Percentiles rank a stretch among this genome's conserved stretches.
phyloP scores from a whole-genome alignment of 2,797 vertebrate species.

The Poeciliopsis turneri region DNA sequence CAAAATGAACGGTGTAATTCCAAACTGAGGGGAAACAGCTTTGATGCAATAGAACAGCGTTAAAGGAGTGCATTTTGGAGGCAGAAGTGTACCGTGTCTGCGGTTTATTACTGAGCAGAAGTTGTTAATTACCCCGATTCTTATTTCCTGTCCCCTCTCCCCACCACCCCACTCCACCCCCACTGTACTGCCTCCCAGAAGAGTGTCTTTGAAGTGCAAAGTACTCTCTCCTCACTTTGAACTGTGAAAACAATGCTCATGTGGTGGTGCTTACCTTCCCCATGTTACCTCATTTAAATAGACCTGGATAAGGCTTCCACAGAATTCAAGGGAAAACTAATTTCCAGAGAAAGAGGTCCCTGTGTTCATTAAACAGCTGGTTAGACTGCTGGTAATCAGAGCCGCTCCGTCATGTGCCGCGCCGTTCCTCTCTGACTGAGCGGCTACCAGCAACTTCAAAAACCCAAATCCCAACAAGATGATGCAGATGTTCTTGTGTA shows the following conservation, averaged over 20 bases:
- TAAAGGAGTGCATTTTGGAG: conserved; percentile 64
- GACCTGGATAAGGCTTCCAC: conserved; percentile 84
- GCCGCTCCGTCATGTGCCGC: conserved; percentile 53
- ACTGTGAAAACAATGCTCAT: conserved; percentile 89
- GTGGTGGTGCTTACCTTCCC: conserved; percentile 87
- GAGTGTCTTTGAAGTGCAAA: conserved; percentile 92
- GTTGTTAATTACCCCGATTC: conserved; percentile 91
- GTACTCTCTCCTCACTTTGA: conserved; percentile 89
- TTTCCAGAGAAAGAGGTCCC: conserved; percentile 83
- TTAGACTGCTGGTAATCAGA: conserved; percentile 76
- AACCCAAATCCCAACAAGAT: conserved; percentile 45
- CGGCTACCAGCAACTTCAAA: conserved; percentile 50
- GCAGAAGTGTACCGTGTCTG: conserved; percentile 72
- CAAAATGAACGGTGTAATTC: conserved; percentile 29
- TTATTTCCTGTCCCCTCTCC: conserved; percentile 88
- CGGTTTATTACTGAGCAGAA: conserved; percentile 87
- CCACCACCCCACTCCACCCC: conserved; percentile 73
- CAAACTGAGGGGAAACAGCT: conserved; percentile 52
- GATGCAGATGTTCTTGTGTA: conserved; percentile 24
- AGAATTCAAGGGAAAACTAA: conserved; percentile 85
- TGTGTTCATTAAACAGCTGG: conserved; percentile 84
- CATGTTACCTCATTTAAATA: conserved; percentile 89
- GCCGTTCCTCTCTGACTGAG: conserved; percentile 45
- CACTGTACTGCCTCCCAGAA: conserved; percentile 86
- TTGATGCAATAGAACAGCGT: conserved; percentile 50